phyloP scores from a whole-genome alignment of 1,140 invertebrate species.

The Drosophila saltans region DNA sequence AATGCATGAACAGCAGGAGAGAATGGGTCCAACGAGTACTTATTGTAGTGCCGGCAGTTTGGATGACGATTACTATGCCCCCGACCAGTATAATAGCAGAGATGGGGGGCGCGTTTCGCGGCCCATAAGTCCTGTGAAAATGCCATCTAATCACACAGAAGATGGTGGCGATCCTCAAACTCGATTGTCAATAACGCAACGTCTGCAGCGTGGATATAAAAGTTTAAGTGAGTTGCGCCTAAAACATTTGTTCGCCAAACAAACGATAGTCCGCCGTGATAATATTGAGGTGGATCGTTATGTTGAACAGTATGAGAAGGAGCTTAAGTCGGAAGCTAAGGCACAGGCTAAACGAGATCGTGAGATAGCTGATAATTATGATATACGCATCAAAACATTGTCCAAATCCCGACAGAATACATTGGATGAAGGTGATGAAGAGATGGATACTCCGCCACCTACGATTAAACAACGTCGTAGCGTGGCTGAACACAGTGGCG shows the following conservation, averaged over 20 bases:
- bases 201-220: constrained; percentile 69
- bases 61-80: constrained; percentile 74
- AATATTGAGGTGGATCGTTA: constrained; percentile 71
- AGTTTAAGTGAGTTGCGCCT: constrained; percentile 71
- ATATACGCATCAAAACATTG: constrained; percentile 64
- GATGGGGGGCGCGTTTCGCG: constrained; percentile 31
- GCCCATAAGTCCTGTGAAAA: constrained; percentile 56
- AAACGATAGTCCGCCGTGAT: constrained; percentile 61
- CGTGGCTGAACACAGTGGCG: constrained; percentile 50
- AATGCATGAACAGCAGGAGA: constrained; percentile 52
- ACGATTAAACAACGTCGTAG: constrained; percentile 19
- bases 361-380: constrained; percentile 74
- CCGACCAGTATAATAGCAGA: constrained; percentile 25
- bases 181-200: constrained; percentile 44
- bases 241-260: constrained; percentile 75
- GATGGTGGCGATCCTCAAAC: neutral
- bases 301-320: constrained; percentile 70
- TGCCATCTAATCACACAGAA: constrained; percentile 25
- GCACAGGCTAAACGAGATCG: constrained; percentile 53
- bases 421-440: constrained; percentile 27
- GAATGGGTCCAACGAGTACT: constrained; percentile 25
- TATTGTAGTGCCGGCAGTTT: constrained; percentile 74
- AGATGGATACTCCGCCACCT: constrained; percentile 4
- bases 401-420: constrained; percentile 55
- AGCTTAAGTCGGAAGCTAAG: constrained; percentile 50